Percentiles rank a stretch among this genome's conserved stretches.
Evolutionary conservation across 30 jellyfish, hydroid and myxozoan genomes (phyloP).

Genomic region (Nemopilema nomurai): DNA sequence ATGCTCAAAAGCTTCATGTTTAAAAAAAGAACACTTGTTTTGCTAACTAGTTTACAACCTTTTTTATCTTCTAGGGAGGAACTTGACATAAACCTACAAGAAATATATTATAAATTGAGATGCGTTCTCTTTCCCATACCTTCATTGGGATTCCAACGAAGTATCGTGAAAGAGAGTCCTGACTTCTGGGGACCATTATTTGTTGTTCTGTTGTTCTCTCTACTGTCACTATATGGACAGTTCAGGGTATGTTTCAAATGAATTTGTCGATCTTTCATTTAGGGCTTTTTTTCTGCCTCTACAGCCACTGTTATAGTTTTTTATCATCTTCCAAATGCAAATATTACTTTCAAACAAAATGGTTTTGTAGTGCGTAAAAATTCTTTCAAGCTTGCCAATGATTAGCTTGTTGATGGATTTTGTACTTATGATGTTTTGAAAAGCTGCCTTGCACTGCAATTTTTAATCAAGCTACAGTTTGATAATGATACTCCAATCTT

Average conservation of each 20-base stretch:
- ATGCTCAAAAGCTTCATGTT: not conserved
- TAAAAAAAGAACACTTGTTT: not conserved
- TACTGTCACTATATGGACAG: conserved; percentile 90
- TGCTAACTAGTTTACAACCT: not conserved
- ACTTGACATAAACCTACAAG: conserved; percentile 85
- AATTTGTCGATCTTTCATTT: not conserved
- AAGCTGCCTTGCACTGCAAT: too few species aligned
- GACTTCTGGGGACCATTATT: conserved; percentile 98
- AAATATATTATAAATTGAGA: conserved; percentile 83
- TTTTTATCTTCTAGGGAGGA: conserved; percentile 67
- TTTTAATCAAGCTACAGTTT: too few species aligned
- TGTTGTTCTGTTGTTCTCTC: conserved; percentile 80
- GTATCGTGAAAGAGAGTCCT: conserved; percentile 83
- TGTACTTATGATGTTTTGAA: too few species aligned
- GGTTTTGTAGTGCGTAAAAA: too few species aligned
- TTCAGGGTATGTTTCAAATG: conserved; percentile 87
- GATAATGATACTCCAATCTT: too few species aligned
- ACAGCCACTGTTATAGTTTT: too few species aligned
- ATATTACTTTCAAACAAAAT: too few species aligned
- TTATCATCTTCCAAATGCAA: too few species aligned
- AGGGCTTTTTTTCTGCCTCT: not conserved
- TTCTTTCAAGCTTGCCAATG: too few species aligned
- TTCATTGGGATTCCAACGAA: conserved; percentile 84
- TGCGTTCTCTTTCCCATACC: conserved; percentile 95
- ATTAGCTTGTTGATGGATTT: too few species aligned